phyloP scores from a whole-genome alignment of 2,113 vertebrate species.

The Clarias batrachus region DNA sequence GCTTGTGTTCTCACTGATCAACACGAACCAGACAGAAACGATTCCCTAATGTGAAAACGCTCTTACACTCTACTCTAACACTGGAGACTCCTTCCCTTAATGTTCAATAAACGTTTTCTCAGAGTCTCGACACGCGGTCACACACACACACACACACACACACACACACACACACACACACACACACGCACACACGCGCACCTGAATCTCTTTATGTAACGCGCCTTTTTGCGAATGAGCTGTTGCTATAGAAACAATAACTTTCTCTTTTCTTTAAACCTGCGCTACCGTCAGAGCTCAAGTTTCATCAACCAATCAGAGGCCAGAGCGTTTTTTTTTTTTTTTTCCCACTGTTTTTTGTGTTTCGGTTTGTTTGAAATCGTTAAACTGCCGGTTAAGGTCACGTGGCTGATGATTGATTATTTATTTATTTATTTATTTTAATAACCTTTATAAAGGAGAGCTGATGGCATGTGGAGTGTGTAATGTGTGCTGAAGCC shows the following conservation, averaged over 20 bases:
- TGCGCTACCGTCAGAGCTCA: not conserved
- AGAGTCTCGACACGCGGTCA: not conserved
- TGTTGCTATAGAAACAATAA: not conserved
- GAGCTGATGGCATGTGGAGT: not conserved
- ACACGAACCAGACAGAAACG: too few species aligned
- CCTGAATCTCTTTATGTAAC: too few species aligned
- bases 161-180: too few species aligned
- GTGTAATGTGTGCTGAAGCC: conserved; percentile 7
- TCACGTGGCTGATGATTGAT: not conserved
- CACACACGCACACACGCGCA: too few species aligned
- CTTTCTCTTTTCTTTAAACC: not conserved
- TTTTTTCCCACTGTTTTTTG: not conserved
- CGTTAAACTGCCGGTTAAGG: not conserved
- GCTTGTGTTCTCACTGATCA: too few species aligned
- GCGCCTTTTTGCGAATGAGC: not conserved
- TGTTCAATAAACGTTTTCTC: not conserved
- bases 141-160: too few species aligned
- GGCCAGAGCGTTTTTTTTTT: too few species aligned
- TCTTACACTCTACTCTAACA: not conserved
- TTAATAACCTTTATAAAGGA: not conserved
- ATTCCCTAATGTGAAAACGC: too few species aligned
- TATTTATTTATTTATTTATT: not conserved
- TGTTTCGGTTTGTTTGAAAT: not conserved
- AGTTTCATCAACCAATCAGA: not conserved
- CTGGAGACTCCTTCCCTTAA: not conserved